Conservation (phyloP, 2,113 vertebrate species). For the Malurus elegans region DNA sequence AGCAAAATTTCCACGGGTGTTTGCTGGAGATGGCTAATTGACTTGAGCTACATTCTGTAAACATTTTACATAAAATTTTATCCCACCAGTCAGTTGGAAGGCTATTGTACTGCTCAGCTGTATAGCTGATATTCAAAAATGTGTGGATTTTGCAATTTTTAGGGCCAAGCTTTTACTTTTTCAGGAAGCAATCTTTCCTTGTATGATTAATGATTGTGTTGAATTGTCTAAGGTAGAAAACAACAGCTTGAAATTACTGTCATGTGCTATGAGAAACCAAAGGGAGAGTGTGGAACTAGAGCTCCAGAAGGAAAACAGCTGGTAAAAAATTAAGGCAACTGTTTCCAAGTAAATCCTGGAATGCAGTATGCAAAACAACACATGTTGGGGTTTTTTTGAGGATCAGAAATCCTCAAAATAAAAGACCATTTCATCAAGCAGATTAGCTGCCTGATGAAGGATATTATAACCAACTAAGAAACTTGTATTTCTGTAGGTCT, state of each 20-base stretch:
- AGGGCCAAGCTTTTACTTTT: neutral
- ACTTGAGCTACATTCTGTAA: neutral
- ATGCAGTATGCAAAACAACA: constrained; percentile 51
- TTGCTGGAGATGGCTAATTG: neutral
- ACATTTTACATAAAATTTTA: neutral
- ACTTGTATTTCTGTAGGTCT: neutral
- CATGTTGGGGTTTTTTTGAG: neutral
- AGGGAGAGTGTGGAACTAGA: neutral
- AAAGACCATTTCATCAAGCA: neutral
- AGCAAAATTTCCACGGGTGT: neutral
- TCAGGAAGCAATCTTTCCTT: neutral
- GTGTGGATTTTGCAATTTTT: neutral
- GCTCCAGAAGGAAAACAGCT: constrained; percentile 42
- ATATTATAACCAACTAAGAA: neutral
- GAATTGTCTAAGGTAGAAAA: constrained; percentile 28
- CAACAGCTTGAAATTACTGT: constrained; percentile 17
- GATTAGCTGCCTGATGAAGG: neutral
- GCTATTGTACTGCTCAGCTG: neutral
- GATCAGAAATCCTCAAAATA: constrained; percentile 49
- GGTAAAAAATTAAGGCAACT: constrained; percentile 30
- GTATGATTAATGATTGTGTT: neutral
- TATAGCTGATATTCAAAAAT: neutral
- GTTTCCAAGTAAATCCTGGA: constrained; percentile 56
- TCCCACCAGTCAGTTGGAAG: neutral
- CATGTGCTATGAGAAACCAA: neutral